Evolutionary conservation across 2,113 vertebrate genomes (phyloP).

Genomic region (Oryzias curvinotus): DNA sequence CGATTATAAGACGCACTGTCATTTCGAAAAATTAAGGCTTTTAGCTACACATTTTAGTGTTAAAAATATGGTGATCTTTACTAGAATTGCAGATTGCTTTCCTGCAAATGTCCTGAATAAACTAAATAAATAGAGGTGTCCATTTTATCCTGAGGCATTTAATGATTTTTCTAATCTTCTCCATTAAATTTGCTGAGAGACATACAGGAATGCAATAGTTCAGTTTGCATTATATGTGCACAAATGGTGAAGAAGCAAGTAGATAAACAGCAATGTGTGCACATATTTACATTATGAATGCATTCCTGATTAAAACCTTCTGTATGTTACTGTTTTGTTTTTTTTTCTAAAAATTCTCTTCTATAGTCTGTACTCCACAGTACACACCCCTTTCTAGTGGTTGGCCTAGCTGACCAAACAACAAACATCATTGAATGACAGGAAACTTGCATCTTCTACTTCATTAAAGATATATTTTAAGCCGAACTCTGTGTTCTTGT

Average conservation of each 20-base stretch:
- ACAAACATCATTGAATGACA: too few species aligned
- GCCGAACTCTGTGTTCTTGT: neutral
- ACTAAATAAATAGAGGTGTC: constrained; percentile 51
- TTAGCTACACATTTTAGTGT: neutral
- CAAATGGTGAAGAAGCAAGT: too few species aligned
- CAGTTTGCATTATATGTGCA: too few species aligned
- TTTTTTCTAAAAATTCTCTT: too few species aligned
- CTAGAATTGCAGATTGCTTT: constrained; percentile 39
- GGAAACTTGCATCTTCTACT: too few species aligned
- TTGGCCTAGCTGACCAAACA: too few species aligned
- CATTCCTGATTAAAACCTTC: neutral
- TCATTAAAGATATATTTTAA: too few species aligned
- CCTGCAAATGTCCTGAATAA: constrained; percentile 34
- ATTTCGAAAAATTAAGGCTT: too few species aligned
- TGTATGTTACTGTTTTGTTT: too few species aligned
- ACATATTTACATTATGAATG: neutral
- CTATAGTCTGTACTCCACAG: too few species aligned
- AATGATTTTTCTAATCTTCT: constrained; percentile 51
- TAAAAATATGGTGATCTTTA: constrained; percentile 39
- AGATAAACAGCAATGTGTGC: neutral
- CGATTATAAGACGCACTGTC: too few species aligned
- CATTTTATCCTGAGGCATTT: constrained; percentile 55
- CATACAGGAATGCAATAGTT: neutral
- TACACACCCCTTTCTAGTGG: too few species aligned
- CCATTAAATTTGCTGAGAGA: constrained; percentile 49